These are phyloP conservation scores for Narcine bancroftii DNA, from an alignment of 2,113 vertebrate genomes.

Conservation along the genomic window DNA sequence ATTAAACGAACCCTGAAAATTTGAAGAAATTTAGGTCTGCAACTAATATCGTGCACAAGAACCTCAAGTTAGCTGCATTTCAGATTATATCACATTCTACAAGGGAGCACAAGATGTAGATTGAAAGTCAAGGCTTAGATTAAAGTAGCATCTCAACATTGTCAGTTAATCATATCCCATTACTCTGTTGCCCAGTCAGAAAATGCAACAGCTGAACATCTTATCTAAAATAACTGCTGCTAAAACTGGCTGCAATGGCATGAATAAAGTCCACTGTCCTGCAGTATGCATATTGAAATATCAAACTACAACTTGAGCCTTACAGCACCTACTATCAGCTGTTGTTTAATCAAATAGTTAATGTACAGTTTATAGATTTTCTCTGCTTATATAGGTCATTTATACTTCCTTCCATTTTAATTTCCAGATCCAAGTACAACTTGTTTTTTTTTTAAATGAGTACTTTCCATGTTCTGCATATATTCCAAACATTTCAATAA, in stretches of 20 bases:
- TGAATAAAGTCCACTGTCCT: not conserved
- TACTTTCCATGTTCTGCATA: not conserved
- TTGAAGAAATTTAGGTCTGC: not conserved
- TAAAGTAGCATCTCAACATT: not conserved
- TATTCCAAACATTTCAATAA: not conserved
- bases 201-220: not conserved
- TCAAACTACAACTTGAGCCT: not conserved
- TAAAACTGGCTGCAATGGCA: not conserved
- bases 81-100: not conserved
- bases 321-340: not conserved
- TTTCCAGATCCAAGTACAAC: not conserved
- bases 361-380: not conserved
- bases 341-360: not conserved
- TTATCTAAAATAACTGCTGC: not conserved
- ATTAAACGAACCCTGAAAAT: not conserved
- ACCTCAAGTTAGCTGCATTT: not conserved
- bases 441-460: not conserved
- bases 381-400: not conserved
- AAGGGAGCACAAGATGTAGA: not conserved
- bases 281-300: not conserved
- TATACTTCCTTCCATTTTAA: not conserved
- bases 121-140: not conserved
- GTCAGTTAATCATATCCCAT: not conserved
- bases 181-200: not conserved
- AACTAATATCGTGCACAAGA: not conserved